Evolutionary conservation across 2,113 vertebrate species (phyloP).

Genomic region (Fulmarus glacialis): DNA sequence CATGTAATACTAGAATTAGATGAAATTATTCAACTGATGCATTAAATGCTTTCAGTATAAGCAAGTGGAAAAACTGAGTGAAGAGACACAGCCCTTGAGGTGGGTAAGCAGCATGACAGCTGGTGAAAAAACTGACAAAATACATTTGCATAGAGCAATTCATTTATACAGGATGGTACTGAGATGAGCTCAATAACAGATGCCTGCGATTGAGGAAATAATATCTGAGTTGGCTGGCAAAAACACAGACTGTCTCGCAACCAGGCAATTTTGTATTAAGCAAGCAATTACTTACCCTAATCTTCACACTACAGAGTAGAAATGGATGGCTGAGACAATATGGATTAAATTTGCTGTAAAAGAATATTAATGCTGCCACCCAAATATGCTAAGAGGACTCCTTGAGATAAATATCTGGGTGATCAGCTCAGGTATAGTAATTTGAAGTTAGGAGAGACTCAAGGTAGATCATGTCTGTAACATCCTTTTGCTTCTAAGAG

Average conservation of each 20-base stretch:
- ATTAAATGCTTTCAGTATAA: background rate
- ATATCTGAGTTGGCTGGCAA: background rate
- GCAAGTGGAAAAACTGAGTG: background rate
- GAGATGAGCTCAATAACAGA: background rate
- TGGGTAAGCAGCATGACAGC: background rate
- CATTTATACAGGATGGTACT: background rate
- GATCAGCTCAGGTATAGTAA: background rate
- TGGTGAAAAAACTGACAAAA: slow-evolving; percentile 26
- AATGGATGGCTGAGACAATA: background rate
- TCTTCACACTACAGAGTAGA: background rate
- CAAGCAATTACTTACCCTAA: background rate
- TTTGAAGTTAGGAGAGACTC: background rate
- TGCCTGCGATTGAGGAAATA: background rate
- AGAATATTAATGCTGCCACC: background rate
- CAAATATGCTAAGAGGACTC: background rate
- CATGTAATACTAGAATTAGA: background rate
- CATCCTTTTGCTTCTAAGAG: background rate
- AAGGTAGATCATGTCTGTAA: background rate
- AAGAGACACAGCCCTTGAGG: background rate
- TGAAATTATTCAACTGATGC: background rate
- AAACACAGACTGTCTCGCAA: background rate
- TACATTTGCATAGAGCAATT: background rate
- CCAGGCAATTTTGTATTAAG: background rate
- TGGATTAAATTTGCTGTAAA: background rate
- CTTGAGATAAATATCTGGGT: background rate